Evolutionary conservation across 2,113 vertebrate species (phyloP).

Genomic region (Rhipidura dahli): DNA sequence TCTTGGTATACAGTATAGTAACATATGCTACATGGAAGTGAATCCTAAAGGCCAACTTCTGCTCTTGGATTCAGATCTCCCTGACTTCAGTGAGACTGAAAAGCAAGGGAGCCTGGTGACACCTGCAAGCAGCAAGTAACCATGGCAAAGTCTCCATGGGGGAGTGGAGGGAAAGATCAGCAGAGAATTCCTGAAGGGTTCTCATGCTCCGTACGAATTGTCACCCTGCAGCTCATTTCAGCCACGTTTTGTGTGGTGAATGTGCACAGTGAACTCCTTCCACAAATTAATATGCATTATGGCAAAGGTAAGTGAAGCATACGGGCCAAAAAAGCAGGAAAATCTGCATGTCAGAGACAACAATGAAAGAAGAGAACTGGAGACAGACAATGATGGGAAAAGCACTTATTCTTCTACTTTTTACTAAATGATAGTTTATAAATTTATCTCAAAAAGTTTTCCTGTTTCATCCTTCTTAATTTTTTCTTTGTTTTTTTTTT

Average conservation of each 20-base stretch:
- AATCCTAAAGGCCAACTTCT: constrained; percentile 66
- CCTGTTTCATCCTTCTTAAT: neutral
- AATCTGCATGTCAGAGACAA: neutral
- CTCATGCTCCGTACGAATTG: neutral
- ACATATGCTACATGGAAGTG: constrained; percentile 63
- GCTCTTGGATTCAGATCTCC: constrained; percentile 60
- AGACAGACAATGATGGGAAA: neutral
- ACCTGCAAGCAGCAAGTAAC: constrained; percentile 56
- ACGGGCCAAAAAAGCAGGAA: neutral
- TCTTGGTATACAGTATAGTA: constrained; percentile 56
- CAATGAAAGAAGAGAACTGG: neutral
- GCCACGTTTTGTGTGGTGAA: neutral
- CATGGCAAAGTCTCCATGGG: constrained; percentile 38
- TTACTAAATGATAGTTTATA: neutral
- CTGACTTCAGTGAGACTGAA: constrained; percentile 37
- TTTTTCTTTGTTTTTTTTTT: neutral
- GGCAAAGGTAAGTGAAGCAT: neutral
- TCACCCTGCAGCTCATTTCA: neutral
- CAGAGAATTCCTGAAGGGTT: constrained; percentile 23
- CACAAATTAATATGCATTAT: neutral
- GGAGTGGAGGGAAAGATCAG: constrained; percentile 6
- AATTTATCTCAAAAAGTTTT: neutral
- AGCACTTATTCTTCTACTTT: neutral
- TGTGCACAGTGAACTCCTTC: neutral
- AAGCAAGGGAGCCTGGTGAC: constrained; percentile 44